Evolutionary conservation across 2,888 invertebrate species (phyloP).

Genomic region (Luffia ferchaultella): DNA sequence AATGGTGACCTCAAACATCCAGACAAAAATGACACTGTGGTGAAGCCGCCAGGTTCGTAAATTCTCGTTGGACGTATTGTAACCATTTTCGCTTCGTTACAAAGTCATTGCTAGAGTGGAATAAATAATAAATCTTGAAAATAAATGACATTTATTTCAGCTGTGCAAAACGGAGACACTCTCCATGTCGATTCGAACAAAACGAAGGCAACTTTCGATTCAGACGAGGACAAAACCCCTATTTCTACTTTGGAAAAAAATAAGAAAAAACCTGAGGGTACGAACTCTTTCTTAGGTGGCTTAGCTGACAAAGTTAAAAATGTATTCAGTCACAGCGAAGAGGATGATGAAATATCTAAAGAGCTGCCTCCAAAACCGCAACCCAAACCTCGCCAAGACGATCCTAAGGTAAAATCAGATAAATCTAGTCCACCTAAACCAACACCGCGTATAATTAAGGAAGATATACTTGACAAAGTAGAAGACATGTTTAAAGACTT

Average conservation of each 20-base stretch:
- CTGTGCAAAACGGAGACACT: slow-evolving; percentile 44
- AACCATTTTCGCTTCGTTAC: not conserved
- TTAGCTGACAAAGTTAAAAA: slow-evolving; percentile 47
- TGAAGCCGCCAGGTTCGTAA: slow-evolving; percentile 2
- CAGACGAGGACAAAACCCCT: slow-evolving; percentile 62
- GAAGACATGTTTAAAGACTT: slow-evolving; percentile 62
- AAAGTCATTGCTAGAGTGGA: not conserved
- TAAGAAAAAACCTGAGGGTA: slow-evolving; percentile 46
- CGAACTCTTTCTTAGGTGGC: slow-evolving; percentile 46
- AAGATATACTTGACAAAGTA: slow-evolving; percentile 54
- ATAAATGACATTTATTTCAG: slow-evolving; percentile 25
- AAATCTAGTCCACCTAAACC: slow-evolving; percentile 47
- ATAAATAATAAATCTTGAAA: not conserved
- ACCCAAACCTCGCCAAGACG: slow-evolving; percentile 18
- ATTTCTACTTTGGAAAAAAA: slow-evolving; percentile 62
- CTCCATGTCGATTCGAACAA: slow-evolving; percentile 57
- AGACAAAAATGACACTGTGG: not conserved
- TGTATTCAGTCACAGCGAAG: slow-evolving; percentile 49
- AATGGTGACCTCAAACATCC: slow-evolving; percentile 51
- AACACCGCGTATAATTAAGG: slow-evolving; percentile 49
- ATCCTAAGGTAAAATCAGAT: slow-evolving; percentile 37
- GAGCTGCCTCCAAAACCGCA: slow-evolving; percentile 13
- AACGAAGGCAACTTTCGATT: slow-evolving; percentile 61
- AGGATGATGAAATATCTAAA: slow-evolving; percentile 30
- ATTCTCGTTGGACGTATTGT: not conserved